Conservation (phyloP, 2,797 vertebrate species). For the Podarcis siculus region DNA sequence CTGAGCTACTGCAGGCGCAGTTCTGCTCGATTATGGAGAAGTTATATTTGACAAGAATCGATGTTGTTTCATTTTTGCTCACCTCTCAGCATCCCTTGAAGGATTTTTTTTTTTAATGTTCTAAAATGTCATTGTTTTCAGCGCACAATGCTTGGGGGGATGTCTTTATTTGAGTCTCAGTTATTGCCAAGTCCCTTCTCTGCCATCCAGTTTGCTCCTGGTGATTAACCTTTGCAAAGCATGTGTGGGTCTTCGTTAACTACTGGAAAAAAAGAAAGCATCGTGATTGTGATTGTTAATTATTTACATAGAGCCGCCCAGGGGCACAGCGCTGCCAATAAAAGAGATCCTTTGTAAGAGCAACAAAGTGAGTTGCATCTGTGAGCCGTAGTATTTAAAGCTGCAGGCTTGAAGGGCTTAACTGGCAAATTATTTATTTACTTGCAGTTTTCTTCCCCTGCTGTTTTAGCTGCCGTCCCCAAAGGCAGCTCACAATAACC, state of each 20-base stretch:
- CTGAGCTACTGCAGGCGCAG: not conserved
- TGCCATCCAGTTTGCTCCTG: not conserved
- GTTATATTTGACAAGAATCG: slow-evolving; percentile 33
- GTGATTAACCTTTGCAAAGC: not conserved
- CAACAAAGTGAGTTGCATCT: not conserved
- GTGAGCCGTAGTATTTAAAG: not conserved
- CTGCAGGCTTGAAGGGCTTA: not conserved
- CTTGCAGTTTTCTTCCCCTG: not conserved
- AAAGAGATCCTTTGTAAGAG: not conserved
- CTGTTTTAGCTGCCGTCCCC: too few species aligned
- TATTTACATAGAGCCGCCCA: not conserved
- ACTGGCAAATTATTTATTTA: not conserved
- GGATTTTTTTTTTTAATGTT: not conserved
- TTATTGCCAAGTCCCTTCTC: slow-evolving; percentile 4
- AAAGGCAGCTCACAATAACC: too few species aligned
- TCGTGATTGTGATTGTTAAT: not conserved
- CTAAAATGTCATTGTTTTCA: slow-evolving; percentile 4
- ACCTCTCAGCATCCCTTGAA: slow-evolving; percentile 7
- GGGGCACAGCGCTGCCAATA: not conserved
- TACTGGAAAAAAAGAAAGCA: not conserved
- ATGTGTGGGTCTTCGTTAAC: not conserved
- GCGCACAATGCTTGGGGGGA: not conserved
- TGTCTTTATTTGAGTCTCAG: not conserved
- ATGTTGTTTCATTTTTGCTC: slow-evolving; percentile 41
- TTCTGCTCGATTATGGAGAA: slow-evolving; percentile 10